These are phyloP conservation scores for Magallana nippona DNA, from an alignment of 2,888 invertebrate species.

Conservation along the genomic window DNA sequence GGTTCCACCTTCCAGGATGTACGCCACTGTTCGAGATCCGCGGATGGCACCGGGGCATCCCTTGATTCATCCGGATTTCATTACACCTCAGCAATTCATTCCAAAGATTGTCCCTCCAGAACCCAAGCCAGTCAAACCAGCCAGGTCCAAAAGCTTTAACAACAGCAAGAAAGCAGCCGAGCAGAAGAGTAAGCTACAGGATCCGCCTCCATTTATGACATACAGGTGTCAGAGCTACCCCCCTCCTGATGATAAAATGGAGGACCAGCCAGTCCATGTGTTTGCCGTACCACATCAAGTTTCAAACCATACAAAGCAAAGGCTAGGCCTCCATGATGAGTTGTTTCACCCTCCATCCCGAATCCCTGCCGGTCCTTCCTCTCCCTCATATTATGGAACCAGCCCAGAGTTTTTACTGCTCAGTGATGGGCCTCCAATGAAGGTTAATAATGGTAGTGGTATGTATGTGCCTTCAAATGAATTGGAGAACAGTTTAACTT, in stretches of 20 bases:
- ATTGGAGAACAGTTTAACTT: slow-evolving; percentile 8
- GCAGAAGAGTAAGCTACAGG: background rate
- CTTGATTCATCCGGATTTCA: slow-evolving; percentile 8
- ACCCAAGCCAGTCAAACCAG: background rate
- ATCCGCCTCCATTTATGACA: background rate
- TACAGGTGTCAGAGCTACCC: slow-evolving; percentile 7
- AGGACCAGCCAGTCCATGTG: background rate
- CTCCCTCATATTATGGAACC: background rate
- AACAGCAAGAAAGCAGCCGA: slow-evolving; percentile 5
- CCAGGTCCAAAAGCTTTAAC: slow-evolving; percentile 34
- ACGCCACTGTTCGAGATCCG: slow-evolving; percentile 17
- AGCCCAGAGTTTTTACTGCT: background rate
- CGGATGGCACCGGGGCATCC: background rate
- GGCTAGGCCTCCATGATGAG: slow-evolving; percentile 1
- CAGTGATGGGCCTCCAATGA: background rate
- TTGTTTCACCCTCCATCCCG: slow-evolving; percentile 12
- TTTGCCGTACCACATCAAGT: background rate
- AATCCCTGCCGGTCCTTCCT: background rate
- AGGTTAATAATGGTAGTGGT: background rate
- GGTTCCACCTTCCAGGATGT: background rate
- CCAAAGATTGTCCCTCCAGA: background rate
- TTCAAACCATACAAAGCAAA: slow-evolving; percentile 3
- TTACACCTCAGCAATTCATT: background rate
- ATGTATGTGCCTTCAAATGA: slow-evolving; percentile 41
- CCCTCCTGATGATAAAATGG: background rate